Conservation (phyloP, 2,888 invertebrate species). For the Drosophila flavopinicola region DNA sequence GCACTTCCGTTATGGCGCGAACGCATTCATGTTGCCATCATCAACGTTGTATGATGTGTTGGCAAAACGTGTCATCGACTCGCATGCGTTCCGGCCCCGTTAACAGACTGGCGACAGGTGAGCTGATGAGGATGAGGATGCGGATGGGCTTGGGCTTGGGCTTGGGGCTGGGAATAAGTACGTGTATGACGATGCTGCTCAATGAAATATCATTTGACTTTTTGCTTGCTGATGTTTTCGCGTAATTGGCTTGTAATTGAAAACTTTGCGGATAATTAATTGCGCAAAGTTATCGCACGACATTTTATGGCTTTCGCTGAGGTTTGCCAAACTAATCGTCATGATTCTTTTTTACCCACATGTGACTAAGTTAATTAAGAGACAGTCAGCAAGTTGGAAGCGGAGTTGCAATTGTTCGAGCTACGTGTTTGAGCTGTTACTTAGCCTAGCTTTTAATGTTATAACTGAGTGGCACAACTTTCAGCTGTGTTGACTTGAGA, state of each 20-base stretch:
- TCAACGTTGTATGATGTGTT: constrained; percentile 71
- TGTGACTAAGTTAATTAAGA: constrained; percentile 63
- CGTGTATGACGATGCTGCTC: constrained; percentile 31
- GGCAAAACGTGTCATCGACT: constrained; percentile 75
- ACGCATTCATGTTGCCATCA: constrained; percentile 66
- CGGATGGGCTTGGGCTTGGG: no score
- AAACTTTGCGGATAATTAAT: constrained; percentile 79
- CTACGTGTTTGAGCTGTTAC: constrained; percentile 35
- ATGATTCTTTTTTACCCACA: constrained; percentile 23
- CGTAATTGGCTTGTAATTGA: constrained; percentile 77
- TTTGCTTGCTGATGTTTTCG: constrained; percentile 39
- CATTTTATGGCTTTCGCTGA: constrained; percentile 73
- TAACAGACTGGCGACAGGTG: constrained; percentile 23
- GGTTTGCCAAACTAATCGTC: constrained; percentile 57
- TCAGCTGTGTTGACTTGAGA: constrained; percentile 24
- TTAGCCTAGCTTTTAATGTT: constrained; percentile 14
- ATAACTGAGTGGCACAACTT: constrained; percentile 11
- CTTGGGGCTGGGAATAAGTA: no score
- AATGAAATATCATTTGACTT: constrained; percentile 59
- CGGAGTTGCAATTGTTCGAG: constrained; percentile 38
- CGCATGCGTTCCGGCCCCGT: constrained; percentile 7
- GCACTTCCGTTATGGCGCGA: constrained; percentile 68
- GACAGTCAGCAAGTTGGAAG: constrained; percentile 50
- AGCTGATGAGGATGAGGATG: background rate
- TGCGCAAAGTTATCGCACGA: constrained; percentile 72